These are phyloP conservation scores for Lithosia quadra DNA, from an alignment of 2,888 invertebrate genomes.

Conservation along the genomic window DNA sequence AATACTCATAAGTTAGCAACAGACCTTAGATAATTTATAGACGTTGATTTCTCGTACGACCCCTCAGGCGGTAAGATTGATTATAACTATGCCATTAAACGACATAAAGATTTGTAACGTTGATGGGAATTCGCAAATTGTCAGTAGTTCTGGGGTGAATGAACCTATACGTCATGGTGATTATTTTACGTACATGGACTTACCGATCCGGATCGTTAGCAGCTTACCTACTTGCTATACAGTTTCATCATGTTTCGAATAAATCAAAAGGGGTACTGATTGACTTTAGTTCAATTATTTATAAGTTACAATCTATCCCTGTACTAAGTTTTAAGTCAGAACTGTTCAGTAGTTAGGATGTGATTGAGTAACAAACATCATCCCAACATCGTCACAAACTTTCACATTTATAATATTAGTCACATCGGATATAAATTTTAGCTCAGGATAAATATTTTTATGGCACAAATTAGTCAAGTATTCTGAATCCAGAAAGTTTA, in stretches of 20 bases:
- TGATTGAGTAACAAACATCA: no score
- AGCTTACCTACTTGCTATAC: background rate
- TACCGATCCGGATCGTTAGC: conserved; percentile 14
- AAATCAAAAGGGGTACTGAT: conserved; percentile 15
- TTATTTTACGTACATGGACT: conserved; percentile 11
- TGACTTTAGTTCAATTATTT: background rate
- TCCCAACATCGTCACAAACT: no score
- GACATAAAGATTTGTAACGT: conserved; percentile 40
- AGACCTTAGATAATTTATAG: conserved; percentile 22
- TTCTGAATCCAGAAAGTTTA: no score
- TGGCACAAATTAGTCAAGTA: no score
- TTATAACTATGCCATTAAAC: conserved; percentile 39
- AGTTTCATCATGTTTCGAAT: conserved; percentile 12
- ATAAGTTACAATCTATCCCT: background rate
- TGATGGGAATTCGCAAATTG: conserved; percentile 41
- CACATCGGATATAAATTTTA: no score
- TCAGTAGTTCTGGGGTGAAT: conserved; percentile 29
- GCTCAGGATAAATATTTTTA: no score
- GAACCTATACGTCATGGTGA: conserved; percentile 19
- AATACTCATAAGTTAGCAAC: conserved; percentile 4
- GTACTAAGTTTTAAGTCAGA: no score
- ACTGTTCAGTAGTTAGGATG: no score
- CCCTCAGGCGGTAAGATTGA: conserved; percentile 40
- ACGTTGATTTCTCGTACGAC: conserved; percentile 37
- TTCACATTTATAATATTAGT: no score